These are phyloP conservation scores for Galaxea fascicularis DNA, from an alignment of 92 coral and sea anemone species.

Conservation along the genomic window DNA sequence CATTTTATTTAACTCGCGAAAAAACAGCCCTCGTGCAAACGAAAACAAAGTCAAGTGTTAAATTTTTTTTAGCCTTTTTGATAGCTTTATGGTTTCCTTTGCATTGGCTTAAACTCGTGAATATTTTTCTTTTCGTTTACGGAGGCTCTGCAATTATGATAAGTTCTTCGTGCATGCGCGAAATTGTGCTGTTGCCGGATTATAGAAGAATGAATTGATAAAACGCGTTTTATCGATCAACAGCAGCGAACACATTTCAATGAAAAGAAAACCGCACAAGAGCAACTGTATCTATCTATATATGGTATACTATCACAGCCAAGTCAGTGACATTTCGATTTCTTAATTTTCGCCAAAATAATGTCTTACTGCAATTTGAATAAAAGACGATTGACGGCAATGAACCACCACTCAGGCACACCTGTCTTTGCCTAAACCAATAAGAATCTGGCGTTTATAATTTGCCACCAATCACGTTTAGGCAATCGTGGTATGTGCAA, in stretches of 20 bases:
- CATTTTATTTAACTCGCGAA: no score
- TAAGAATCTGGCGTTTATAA: not conserved
- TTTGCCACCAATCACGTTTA: slow-evolving; percentile 19
- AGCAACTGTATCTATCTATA: slow-evolving; percentile 10
- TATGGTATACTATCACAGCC: slow-evolving; percentile 6
- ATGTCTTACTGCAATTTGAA: not conserved
- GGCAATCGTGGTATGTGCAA: not conserved
- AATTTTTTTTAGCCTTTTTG: no score
- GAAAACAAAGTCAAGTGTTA: no score
- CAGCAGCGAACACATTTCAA: not conserved
- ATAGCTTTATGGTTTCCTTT: no score
- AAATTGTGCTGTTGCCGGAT: not conserved
- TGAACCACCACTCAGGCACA: not conserved
- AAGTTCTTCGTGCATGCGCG: not conserved
- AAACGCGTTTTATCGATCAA: not conserved
- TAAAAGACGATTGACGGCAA: not conserved
- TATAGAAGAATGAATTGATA: not conserved
- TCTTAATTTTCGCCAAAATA: not conserved
- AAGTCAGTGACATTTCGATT: not conserved
- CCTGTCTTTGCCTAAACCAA: slow-evolving; percentile 28
- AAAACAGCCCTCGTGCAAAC: no score
- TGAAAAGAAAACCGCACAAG: not conserved
- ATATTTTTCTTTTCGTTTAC: no score
- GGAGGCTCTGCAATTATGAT: not conserved
- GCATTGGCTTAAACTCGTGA: no score